Evolutionary conservation across 2,797 vertebrate species (phyloP).

Genomic region (Paedocypris micromegethes): DNA sequence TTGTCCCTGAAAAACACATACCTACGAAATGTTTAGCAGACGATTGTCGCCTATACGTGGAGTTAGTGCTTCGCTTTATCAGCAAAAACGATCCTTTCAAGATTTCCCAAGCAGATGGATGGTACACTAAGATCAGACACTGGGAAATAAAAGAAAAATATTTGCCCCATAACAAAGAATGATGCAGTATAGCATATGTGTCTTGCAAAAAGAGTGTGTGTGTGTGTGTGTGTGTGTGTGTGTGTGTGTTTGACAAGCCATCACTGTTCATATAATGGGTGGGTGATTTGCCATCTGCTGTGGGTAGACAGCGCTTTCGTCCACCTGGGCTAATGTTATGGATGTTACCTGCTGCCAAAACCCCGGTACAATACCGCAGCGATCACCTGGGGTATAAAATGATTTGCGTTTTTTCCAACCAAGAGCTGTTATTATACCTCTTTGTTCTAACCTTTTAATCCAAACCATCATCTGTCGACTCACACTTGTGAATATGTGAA

Average conservation of each 20-base stretch:
- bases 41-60: no score
- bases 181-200: background rate
- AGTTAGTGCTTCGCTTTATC: background rate
- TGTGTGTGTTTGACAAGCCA: conserved; percentile 37
- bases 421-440: background rate
- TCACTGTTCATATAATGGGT: conserved; percentile 42
- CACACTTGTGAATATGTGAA: conserved; percentile 10
- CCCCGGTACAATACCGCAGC: background rate
- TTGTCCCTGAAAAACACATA: no score
- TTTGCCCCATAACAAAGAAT: background rate
- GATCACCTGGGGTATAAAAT: background rate
- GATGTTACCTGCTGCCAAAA: conserved; percentile 7
- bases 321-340: conserved; percentile 34
- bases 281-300: conserved; percentile 44
- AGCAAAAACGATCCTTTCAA: background rate
- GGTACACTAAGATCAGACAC: background rate
- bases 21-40: no score
- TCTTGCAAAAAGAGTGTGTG: conserved; percentile 8
- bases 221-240: background rate
- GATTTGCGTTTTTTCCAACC: background rate
- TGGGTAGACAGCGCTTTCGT: conserved; percentile 34
- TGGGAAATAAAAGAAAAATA: background rate
- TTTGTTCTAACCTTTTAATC: conserved; percentile 22
- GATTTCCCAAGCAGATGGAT: background rate
- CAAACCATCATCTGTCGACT: conserved; percentile 6